phyloP scores from a whole-genome alignment of 2,113 vertebrate species.

The Trogon melanurus region DNA sequence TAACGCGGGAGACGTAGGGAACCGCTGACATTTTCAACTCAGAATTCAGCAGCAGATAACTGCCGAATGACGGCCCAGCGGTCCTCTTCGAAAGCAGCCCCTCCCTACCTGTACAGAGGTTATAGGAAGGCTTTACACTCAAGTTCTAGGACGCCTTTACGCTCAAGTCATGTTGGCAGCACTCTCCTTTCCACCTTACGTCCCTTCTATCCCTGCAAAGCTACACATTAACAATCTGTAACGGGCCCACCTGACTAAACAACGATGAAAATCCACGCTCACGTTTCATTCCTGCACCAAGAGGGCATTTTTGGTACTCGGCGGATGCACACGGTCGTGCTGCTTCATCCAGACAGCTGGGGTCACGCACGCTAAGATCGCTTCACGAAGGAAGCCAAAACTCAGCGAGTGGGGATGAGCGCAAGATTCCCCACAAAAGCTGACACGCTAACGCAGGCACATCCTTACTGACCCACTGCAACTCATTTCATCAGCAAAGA shows the following conservation, averaged over 20 bases:
- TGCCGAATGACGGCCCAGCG: background rate
- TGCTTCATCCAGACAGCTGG: background rate
- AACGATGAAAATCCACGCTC: background rate
- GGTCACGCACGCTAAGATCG: fast-evolving
- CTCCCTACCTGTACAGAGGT: background rate
- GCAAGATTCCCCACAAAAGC: background rate
- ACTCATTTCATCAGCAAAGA: background rate
- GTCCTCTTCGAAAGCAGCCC: background rate
- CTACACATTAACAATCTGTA: background rate
- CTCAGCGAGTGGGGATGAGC: background rate
- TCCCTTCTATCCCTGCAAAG: background rate
- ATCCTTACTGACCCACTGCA: background rate
- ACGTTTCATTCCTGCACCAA: background rate
- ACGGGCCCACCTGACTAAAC: background rate
- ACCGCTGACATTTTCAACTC: background rate
- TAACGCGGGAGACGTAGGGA: background rate
- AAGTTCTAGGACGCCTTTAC: background rate
- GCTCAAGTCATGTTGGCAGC: background rate
- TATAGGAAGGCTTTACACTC: background rate
- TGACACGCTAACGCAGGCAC: background rate
- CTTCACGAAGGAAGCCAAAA: background rate
- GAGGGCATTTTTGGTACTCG: background rate
- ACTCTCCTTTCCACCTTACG: background rate
- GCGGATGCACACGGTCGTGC: background rate
- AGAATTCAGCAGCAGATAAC: background rate